Conservation (phyloP, 2,797 vertebrate species). For the Chelon auratus region DNA sequence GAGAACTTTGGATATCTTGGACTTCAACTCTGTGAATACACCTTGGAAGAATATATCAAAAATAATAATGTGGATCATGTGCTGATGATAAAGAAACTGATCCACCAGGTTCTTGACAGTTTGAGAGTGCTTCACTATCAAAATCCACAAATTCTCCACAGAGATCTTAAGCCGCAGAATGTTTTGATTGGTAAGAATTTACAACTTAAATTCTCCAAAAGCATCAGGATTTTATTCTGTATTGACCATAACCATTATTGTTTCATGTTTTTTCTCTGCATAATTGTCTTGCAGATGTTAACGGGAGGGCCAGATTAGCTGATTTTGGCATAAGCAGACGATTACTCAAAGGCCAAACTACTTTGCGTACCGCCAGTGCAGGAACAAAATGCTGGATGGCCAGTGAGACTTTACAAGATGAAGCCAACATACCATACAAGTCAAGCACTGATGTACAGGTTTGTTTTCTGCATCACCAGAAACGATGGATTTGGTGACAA, state of each 20-base stretch:
- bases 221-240: too few species aligned
- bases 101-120: conserved; percentile 59
- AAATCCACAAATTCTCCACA: conserved; percentile 66
- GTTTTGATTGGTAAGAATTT: conserved; percentile 76
- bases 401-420: conserved; percentile 60
- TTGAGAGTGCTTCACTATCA: conserved; percentile 68
- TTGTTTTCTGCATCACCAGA: accelerated
- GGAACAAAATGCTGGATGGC: conserved; percentile 80
- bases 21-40: conserved; percentile 81
- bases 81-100: conserved; percentile 23
- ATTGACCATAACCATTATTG: neutral
- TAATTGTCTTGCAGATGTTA: conserved; percentile 57
- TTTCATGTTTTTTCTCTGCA: neutral
- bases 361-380: conserved; percentile 47
- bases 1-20: conserved; percentile 77
- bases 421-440: conserved; percentile 56
- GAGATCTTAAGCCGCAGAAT: conserved; percentile 81
- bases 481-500: accelerated
- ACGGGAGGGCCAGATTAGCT: conserved; percentile 57
- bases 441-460: conserved; percentile 77
- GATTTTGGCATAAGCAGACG: conserved; percentile 80
- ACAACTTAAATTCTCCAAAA: too few species aligned
- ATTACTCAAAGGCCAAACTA: conserved; percentile 59
- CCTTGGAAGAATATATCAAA: conserved; percentile 68
- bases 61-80: neutral